phyloP scores from a whole-genome alignment of 2,888 invertebrate species.

The Spodoptera exigua region DNA sequence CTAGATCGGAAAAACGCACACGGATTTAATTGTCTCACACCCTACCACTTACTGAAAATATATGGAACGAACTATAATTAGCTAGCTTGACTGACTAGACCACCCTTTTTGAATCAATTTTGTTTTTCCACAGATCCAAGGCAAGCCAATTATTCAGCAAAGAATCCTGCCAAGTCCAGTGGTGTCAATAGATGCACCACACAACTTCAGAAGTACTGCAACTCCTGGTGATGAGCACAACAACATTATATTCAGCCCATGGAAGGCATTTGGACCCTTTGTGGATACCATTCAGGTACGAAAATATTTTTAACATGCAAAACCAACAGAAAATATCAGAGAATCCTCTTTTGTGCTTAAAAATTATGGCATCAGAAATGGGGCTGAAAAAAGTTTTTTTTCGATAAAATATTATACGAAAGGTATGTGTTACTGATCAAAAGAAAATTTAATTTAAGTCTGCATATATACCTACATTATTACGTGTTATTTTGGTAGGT shows the following conservation, averaged over 20 bases:
- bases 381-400: not conserved
- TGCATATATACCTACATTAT: too few relatives aligned
- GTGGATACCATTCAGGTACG: conserved; percentile 84
- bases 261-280: conserved; percentile 86
- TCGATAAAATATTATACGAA: not conserved
- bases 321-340: conserved; percentile 5
- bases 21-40: too few relatives aligned
- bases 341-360: conserved; percentile 12
- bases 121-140: conserved; percentile 76
- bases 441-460: not conserved
- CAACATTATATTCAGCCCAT: conserved; percentile 86
- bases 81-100: too few relatives aligned
- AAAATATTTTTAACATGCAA: not conserved
- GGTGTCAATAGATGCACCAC: conserved; percentile 79
- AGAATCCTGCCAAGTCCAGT: conserved; percentile 83
- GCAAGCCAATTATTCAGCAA: conserved; percentile 85
- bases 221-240: conserved; percentile 80
- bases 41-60: too few relatives aligned
- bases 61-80: too few relatives aligned
- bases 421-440: not conserved
- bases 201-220: conserved; percentile 65
- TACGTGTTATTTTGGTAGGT: too few relatives aligned
- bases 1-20: too few relatives aligned
- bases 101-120: not conserved
- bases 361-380: not conserved